Base-by-base conservation (phyloP, 1,140 invertebrate genomes). In the Temnothorax longispinosus region DNA sequence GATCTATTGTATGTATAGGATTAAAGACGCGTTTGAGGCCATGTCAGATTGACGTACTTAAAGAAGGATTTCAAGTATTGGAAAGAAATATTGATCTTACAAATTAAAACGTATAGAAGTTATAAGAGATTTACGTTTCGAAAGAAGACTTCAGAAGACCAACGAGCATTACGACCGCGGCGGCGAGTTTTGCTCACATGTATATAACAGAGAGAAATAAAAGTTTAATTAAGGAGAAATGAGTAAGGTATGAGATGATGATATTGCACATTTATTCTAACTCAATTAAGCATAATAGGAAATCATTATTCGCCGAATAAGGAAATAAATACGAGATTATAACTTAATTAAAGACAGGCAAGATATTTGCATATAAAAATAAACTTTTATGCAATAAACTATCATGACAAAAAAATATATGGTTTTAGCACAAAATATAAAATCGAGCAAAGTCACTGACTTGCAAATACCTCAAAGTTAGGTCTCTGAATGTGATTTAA, bases 191-290 rank as follows among this genome's bases (percentile, higher is more conserved):
- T 74, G 50, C 50, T 74, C 32, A 21, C 44, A 21, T 56, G 52
- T 35, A 15, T 62, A 21, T n/a, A 35, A 52, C 13, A 56, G 47
- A 58, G 32, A 77, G 15, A 18, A 56, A 56, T 64, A 64, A 8
- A 78, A 35, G 15, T 50, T 47, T 78, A 41, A 78, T 64, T 35
- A 64, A 77, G n/a, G 35, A 54, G 38, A 75, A 75, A 21, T 60
- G 21, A 62, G 8, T 76, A 44, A 77, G 38, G 18, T 47, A 10
- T 21, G n/a, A n/a, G 41, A 62, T 47, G 56, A 62, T 47, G 56
- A 77, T 47, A 3, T 62, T 77, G 74, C 58, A 77, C 32, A 77
- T 77, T 62, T 10, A 13, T 75, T 41, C n/a, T 44, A 60, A 77
- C 27, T 3, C 27, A 64, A 64, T 78, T 78, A 64, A 47, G 41